phyloP scores from a whole-genome alignment of 2,888 invertebrate genomes.

The Lepidocyrtoides sp. region DNA sequence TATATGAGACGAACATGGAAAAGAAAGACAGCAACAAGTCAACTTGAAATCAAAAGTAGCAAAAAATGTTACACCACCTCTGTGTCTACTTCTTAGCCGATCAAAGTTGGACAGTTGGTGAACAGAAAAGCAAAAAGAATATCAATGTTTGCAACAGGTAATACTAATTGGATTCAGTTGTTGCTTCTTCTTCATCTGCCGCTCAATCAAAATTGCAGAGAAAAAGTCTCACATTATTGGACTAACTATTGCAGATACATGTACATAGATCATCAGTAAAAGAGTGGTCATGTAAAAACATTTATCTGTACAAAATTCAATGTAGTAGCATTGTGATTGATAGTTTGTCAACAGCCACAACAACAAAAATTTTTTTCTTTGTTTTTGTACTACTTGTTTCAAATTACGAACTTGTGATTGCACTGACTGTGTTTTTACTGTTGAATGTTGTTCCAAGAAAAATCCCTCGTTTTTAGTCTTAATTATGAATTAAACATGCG shows the following conservation, averaged over 20 bases:
- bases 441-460: slow-evolving; percentile 32
- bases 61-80: not conserved
- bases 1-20: not conserved
- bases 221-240: slow-evolving; percentile 16
- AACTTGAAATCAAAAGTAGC: not conserved
- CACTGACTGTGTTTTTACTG: slow-evolving; percentile 29
- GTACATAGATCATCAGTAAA: slow-evolving; percentile 35
- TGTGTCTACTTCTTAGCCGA: not conserved
- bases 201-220: slow-evolving; percentile 27
- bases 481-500: not conserved
- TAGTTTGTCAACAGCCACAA: not conserved
- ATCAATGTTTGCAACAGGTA: slow-evolving; percentile 53
- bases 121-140: slow-evolving; percentile 13
- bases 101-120: slow-evolving; percentile 29
- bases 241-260: slow-evolving; percentile 3
- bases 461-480: not conserved
- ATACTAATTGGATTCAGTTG: slow-evolving; percentile 50
- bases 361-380: slow-evolving; percentile 12
- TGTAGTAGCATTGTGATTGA: slow-evolving; percentile 5
- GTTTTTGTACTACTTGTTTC: slow-evolving; percentile 38
- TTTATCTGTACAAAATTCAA: not conserved
- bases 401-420: slow-evolving; percentile 39
- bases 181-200: slow-evolving; percentile 42
- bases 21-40: slow-evolving; percentile 2
- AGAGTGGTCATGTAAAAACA: slow-evolving; percentile 39